phyloP scores from a whole-genome alignment of 2,113 vertebrate species.

The Tringa solitaria region DNA sequence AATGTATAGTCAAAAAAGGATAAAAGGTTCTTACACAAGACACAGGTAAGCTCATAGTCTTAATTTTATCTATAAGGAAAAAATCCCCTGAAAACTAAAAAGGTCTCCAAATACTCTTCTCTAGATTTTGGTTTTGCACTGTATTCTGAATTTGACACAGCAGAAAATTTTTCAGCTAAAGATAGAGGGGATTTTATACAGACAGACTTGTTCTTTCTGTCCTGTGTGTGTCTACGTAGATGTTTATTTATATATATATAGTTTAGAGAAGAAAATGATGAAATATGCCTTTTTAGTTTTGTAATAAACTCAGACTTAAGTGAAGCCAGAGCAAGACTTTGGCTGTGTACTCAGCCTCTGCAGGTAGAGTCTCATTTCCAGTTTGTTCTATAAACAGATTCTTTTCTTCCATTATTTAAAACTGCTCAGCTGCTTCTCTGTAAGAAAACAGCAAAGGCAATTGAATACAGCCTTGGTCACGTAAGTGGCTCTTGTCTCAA shows the following conservation, averaged over 20 bases:
- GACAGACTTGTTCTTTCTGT: neutral
- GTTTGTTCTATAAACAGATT: slow-evolving; percentile 34
- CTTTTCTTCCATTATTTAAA: slow-evolving; percentile 62
- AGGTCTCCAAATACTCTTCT: slow-evolving; percentile 39
- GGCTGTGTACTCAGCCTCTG: slow-evolving; percentile 37
- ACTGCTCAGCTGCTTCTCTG: slow-evolving; percentile 27
- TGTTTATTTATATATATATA: slow-evolving; percentile 10
- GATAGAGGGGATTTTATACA: neutral
- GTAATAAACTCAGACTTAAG: slow-evolving; percentile 57
- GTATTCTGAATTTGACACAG: slow-evolving; percentile 17
- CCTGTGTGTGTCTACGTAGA: neutral
- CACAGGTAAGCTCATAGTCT: neutral
- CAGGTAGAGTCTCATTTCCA: slow-evolving; percentile 67
- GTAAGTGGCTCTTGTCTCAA: slow-evolving; percentile 36
- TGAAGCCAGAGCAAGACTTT: slow-evolving; percentile 56
- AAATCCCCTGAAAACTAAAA: slow-evolving; percentile 24
- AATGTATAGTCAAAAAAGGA: neutral
- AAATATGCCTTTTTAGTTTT: slow-evolving; percentile 55
- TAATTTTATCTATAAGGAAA: slow-evolving; percentile 42
- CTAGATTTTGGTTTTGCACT: slow-evolving; percentile 14
- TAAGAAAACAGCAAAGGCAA: slow-evolving; percentile 53
- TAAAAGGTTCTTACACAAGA: neutral
- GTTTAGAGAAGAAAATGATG: slow-evolving; percentile 4
- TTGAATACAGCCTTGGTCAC: slow-evolving; percentile 3
- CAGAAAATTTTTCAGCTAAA: slow-evolving; percentile 20